These are phyloP conservation scores for Drosophila guanche DNA, from an alignment of 1,140 invertebrate species.

Conservation along the genomic window DNA sequence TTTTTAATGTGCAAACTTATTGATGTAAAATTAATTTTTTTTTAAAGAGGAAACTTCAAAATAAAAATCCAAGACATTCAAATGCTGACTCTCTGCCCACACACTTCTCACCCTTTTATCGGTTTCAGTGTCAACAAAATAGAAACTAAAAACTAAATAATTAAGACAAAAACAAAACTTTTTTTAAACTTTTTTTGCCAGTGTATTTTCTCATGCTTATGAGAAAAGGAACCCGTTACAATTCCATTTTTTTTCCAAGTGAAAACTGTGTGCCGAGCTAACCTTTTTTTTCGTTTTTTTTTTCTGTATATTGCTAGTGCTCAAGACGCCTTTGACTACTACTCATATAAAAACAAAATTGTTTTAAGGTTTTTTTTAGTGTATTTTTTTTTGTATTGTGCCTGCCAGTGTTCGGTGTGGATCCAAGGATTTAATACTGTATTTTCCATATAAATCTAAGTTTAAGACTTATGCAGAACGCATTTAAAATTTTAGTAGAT, in stretches of 20 bases:
- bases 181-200: constrained; percentile 48
- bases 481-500: constrained; percentile 28
- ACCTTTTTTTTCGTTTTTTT: constrained; percentile 13
- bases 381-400: constrained; percentile 40
- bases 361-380: constrained; percentile 30
- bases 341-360: constrained; percentile 25
- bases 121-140: constrained; percentile 59
- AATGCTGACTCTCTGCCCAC: constrained; percentile 19
- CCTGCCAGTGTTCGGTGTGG: constrained; percentile 48
- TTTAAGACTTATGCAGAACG: constrained; percentile 28
- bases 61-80: constrained; percentile 18
- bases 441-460: constrained; percentile 10
- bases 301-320: constrained; percentile 37
- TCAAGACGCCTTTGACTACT: constrained; percentile 1
- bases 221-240: constrained; percentile 8
- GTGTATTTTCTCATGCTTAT: constrained; percentile 33
- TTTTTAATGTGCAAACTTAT: constrained; percentile 61
- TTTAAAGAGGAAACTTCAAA: constrained; percentile 23
- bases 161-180: constrained; percentile 15
- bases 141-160: constrained; percentile 23
- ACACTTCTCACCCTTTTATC: constrained; percentile 64
- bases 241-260: constrained; percentile 22
- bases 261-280: constrained; percentile 33
- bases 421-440: constrained; percentile 18
- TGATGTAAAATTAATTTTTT: constrained; percentile 25